Evolutionary conservation across 2,113 vertebrate species (phyloP).

Genomic region (Gadus macrocephalus): DNA sequence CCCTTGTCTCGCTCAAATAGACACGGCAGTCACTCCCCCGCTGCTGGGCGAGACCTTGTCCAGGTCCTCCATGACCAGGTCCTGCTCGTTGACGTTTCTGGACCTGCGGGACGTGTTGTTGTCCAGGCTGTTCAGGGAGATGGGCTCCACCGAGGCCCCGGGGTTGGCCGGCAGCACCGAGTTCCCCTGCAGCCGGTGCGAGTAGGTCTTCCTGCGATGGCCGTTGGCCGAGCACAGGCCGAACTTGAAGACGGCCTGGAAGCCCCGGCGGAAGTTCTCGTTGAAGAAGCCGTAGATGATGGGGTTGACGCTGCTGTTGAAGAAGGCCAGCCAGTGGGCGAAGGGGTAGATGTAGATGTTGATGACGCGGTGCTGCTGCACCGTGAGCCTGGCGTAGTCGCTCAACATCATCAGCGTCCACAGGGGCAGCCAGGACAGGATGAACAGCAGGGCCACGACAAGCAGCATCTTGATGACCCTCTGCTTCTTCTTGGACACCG

Average conservation of each 20-base stretch:
- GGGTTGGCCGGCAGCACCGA: constrained; percentile 66
- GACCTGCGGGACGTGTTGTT: constrained; percentile 49
- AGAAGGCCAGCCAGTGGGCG: constrained; percentile 91
- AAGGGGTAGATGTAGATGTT: constrained; percentile 91
- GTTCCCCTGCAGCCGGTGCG: constrained; percentile 67
- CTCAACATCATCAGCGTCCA: constrained; percentile 94
- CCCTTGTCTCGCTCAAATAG: constrained; percentile 46
- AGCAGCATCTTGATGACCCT: constrained; percentile 88
- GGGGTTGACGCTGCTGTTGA: constrained; percentile 90
- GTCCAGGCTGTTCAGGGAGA: constrained; percentile 70
- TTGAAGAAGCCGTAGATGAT: constrained; percentile 93
- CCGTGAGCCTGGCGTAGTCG: constrained; percentile 80
- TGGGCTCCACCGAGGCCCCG: constrained; percentile 58
- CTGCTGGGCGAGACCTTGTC: constrained; percentile 64
- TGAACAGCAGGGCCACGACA: constrained; percentile 82
- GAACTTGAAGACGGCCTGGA: constrained; percentile 78
- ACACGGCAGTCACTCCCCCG: constrained; percentile 62
- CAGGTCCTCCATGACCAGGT: constrained; percentile 76
- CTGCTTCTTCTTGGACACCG: constrained; percentile 79
- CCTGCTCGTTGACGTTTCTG: constrained; percentile 65
- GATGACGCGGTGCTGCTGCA: constrained; percentile 75
- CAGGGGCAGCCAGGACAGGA: constrained; percentile 88
- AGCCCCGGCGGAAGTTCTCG: constrained; percentile 83
- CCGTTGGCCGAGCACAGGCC: constrained; percentile 69
- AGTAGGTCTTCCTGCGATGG: constrained; percentile 59